phyloP scores from a whole-genome alignment of 2,113 vertebrate species.

The Delphinus delphis region DNA sequence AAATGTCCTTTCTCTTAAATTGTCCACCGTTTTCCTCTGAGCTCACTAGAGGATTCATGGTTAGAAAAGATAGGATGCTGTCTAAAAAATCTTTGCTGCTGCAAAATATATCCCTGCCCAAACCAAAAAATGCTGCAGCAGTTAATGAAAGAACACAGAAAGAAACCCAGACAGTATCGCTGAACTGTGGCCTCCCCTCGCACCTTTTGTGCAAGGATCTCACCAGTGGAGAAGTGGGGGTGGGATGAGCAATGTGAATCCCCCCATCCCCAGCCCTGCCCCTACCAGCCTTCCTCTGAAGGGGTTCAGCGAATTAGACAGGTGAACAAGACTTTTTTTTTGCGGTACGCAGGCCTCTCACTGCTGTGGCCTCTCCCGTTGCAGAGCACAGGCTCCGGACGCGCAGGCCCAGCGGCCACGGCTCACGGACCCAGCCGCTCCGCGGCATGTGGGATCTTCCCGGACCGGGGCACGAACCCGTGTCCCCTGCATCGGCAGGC shows the following conservation, averaged over 20 bases:
- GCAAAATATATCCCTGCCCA: not conserved
- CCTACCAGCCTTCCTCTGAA: not conserved
- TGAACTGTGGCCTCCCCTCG: not conserved
- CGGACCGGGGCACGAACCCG: no score
- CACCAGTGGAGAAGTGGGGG: not conserved
- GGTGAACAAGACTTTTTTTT: conserved; percentile 53
- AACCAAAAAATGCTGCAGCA: not conserved
- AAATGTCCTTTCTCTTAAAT: not conserved
- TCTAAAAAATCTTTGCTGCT: not conserved
- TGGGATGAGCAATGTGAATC: not conserved
- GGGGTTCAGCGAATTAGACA: conserved; percentile 62
- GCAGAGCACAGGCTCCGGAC: no score
- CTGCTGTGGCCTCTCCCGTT: no score
- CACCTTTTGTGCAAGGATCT: not conserved
- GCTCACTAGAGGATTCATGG: not conserved
- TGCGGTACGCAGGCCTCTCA: no score
- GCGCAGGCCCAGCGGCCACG: no score
- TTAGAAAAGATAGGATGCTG: not conserved
- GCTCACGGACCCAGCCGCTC: no score
- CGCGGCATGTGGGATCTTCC: no score
- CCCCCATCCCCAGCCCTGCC: not conserved
- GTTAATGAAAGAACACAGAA: conserved; percentile 12
- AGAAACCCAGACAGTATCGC: not conserved
- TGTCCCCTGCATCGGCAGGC: no score
- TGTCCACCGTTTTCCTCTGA: not conserved